These are phyloP conservation scores for Apostichopus leukothele DNA, from an alignment of 53 echinoderm and acorn worm genomes.

Conservation along the genomic window DNA sequence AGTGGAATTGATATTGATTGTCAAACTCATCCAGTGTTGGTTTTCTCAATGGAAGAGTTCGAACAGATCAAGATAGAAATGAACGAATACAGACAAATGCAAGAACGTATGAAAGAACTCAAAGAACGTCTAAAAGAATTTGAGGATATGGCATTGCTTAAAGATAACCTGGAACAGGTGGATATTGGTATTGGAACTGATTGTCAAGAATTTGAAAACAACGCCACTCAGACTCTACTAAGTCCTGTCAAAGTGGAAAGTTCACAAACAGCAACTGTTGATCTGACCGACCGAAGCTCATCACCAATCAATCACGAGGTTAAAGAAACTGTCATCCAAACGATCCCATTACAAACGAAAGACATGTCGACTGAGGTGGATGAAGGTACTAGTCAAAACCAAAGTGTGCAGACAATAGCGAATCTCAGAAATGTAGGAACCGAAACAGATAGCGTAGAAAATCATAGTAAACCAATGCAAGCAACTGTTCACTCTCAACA, in stretches of 20 bases:
- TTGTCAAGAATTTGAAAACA: neutral
- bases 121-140: conserved; percentile 41
- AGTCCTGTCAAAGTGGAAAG: neutral
- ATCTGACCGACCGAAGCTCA: conserved; percentile 20
- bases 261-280: conserved; percentile 4
- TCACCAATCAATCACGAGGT: neutral
- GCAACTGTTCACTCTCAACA: conserved; percentile 29
- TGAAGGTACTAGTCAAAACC: neutral
- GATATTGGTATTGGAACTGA: conserved; percentile 30
- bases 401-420: conserved; percentile 13
- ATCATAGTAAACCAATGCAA: neutral
- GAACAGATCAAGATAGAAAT: conserved; percentile 31
- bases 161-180: neutral
- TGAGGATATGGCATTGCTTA: conserved; percentile 17
- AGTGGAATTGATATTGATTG: conserved; percentile 64
- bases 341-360: neutral
- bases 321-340: conserved; percentile 7
- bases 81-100: conserved; percentile 37
- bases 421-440: conserved; percentile 8
- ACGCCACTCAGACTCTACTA: neutral
- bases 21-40: conserved; percentile 59
- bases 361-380: conserved; percentile 25
- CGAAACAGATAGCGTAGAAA: conserved; percentile 4
- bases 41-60: conserved; percentile 45
- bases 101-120: conserved; percentile 13